Base-by-base conservation (phyloP, 92 coral and sea anemone genomes). In the Porites cylindrica region DNA sequence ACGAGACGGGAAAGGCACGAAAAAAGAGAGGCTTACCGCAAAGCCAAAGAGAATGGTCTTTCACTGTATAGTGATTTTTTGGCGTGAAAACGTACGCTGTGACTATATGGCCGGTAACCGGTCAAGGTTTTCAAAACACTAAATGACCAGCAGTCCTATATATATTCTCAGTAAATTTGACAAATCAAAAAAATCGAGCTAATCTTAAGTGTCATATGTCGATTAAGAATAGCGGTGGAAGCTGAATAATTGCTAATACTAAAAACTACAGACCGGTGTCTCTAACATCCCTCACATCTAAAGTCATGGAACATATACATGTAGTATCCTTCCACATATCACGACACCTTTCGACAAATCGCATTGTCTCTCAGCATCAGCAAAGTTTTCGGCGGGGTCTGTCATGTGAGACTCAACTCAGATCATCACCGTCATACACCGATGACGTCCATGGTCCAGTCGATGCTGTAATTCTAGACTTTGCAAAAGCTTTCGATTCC, bases 391-490 rank as follows among this genome's bases (percentile, higher is more conserved):
- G 2, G 32, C 32, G 32, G 32, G 32, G 32, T 29, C 32, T 29
- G 32, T 29, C 3, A 29, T 29, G 32, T 29, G 32, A 29, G 32
- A 29, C 32, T 29, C 32, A 29, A 29, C 32, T 29, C 80, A 51
- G 24, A 16, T 75, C 59, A 75, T 75, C 21, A 75, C 80, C 59
- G 58, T 51, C 80, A 75, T 75, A 26, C 60, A 75, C 80, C 29
- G 52, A 59, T 8, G 80, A 75, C 80, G 80, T 75, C 58, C 66
- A 75, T 75, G 65, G 66, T 59, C 66, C 38, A 61, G 80, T 82
- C 54, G 71, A 70, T 71, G 32, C 32, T 29, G 32, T 29, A 29
- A 29, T 29, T 29, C 32, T 29, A 29, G 32, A 2, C 32, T 29
- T 29, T 29, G 32, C 32, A 2, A 2, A 29, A 29, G 32, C 32